Percentiles rank a stretch among this genome's conserved stretches.
phyloP scores from a whole-genome alignment of 1,140 invertebrate species.

The Neelides sp. region DNA sequence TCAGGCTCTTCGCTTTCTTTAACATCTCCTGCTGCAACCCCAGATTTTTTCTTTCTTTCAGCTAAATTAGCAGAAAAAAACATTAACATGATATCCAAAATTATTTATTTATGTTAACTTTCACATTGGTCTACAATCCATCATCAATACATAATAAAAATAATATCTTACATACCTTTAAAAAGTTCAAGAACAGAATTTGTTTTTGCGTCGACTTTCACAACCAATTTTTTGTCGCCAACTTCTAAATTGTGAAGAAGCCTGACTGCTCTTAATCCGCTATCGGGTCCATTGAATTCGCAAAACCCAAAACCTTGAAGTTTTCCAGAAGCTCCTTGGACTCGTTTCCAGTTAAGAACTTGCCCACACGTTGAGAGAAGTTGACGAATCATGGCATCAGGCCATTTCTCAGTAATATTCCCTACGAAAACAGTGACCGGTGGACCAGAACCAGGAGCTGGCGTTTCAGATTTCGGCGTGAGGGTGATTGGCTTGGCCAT shows the following conservation, averaged over 20 bases:
- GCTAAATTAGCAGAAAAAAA: slow-evolving; percentile 11
- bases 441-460: slow-evolving; percentile 51
- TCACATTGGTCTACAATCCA: not conserved
- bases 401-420: slow-evolving; percentile 90
- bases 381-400: slow-evolving; percentile 86
- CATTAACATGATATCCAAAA: not conserved
- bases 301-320: slow-evolving; percentile 88
- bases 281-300: slow-evolving; percentile 87
- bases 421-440: slow-evolving; percentile 96
- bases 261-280: slow-evolving; percentile 82
- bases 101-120: not conserved
- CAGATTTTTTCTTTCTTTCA: slow-evolving; percentile 28
- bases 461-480: slow-evolving; percentile 10
- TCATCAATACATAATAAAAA: not conserved
- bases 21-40: slow-evolving; percentile 6
- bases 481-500: slow-evolving; percentile 3
- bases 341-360: slow-evolving; percentile 91
- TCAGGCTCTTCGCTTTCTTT: slow-evolving; percentile 33
- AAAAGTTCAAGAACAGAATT: slow-evolving; percentile 86
- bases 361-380: slow-evolving; percentile 81
- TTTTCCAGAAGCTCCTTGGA: slow-evolving; percentile 57
- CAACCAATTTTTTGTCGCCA: slow-evolving; percentile 83
- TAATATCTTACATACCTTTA: slow-evolving; percentile 48
- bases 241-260: slow-evolving; percentile 87
- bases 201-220: slow-evolving; percentile 96